A percentile compares a stretch with the other conserved stretches of the same genome.
These are phyloP conservation scores for Diplazon laetatorius DNA, from an alignment of 2,888 invertebrate genomes.

Conservation along the genomic window DNA sequence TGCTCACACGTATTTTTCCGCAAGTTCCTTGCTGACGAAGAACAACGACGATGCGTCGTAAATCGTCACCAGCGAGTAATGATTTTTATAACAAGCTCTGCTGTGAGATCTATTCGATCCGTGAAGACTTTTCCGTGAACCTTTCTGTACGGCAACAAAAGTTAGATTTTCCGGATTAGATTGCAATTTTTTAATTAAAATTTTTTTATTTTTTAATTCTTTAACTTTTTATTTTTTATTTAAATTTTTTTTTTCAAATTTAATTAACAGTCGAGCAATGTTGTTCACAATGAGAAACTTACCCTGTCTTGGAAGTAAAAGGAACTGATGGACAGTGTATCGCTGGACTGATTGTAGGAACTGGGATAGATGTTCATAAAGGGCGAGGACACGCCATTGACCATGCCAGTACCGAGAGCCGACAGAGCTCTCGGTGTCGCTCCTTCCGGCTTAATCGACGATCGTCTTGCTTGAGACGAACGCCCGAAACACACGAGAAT, in stretches of 20 bases:
- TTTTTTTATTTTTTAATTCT: too few relatives aligned
- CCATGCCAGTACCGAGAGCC: slow-evolving; percentile 86
- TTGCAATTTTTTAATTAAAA: slow-evolving; percentile 18
- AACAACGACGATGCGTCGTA: slow-evolving; percentile 91
- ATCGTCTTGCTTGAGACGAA: slow-evolving; percentile 87
- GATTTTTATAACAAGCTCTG: slow-evolving; percentile 76
- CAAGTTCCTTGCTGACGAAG: slow-evolving; percentile 91
- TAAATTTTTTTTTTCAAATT: not conserved
- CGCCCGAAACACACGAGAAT: slow-evolving; percentile 93
- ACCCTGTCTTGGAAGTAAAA: slow-evolving; percentile 92
- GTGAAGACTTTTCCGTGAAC: slow-evolving; percentile 74
- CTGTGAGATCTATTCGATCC: slow-evolving; percentile 72
- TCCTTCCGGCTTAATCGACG: slow-evolving; percentile 89
- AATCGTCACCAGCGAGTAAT: slow-evolving; percentile 86
- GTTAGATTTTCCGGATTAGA: not conserved
- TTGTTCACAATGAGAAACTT: slow-evolving; percentile 71
- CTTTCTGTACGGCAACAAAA: slow-evolving; percentile 68
- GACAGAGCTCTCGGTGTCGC: slow-evolving; percentile 92
- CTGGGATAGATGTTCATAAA: slow-evolving; percentile 84
- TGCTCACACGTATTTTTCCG: slow-evolving; percentile 90
- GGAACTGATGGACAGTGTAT: slow-evolving; percentile 86
- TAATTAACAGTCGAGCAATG: not conserved
- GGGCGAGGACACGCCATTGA: slow-evolving; percentile 82
- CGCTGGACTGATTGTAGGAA: slow-evolving; percentile 76
- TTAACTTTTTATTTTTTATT: not conserved